A percentile compares a stretch with the other conserved stretches of the same genome.
Evolutionary conservation across 2,888 invertebrate genomes (phyloP).

Genomic region (Eumacrocentrus americanus): DNA sequence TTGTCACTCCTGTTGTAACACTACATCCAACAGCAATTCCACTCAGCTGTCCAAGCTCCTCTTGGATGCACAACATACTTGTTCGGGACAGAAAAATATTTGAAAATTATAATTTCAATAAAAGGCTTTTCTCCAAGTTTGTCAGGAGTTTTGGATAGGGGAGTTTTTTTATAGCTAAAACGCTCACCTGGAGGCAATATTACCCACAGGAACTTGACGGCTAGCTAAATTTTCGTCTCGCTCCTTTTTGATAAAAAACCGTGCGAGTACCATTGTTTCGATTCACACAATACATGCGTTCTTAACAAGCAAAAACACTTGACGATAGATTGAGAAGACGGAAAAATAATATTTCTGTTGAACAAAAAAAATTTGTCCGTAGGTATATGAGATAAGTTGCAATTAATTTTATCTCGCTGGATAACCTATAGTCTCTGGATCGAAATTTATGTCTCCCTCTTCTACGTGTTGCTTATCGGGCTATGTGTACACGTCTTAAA

Average conservation of each 20-base stretch:
- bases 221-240: slow-evolving; percentile 34
- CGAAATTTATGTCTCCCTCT: no score
- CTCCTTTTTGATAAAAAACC: slow-evolving; percentile 53
- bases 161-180: slow-evolving; percentile 14
- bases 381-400: no score
- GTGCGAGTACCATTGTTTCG: slow-evolving; percentile 52
- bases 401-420: no score
- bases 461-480: no score
- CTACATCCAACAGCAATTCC: slow-evolving; percentile 51
- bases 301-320: background rate
- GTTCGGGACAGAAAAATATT: slow-evolving; percentile 35
- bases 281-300: slow-evolving; percentile 25
- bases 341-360: no score
- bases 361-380: no score
- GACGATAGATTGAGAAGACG: background rate
- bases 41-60: slow-evolving; percentile 67
- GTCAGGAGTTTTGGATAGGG: slow-evolving; percentile 4
- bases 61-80: slow-evolving; percentile 73
- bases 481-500: no score
- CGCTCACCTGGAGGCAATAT: slow-evolving; percentile 52
- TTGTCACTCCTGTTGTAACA: slow-evolving; percentile 43
- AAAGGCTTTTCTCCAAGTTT: slow-evolving; percentile 2
- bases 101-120: slow-evolving; percentile 1
- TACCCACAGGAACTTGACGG: slow-evolving; percentile 37
- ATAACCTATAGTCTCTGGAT: no score